Evolutionary conservation across 2,113 vertebrate species (phyloP).

Genomic region (Castor canadensis): DNA sequence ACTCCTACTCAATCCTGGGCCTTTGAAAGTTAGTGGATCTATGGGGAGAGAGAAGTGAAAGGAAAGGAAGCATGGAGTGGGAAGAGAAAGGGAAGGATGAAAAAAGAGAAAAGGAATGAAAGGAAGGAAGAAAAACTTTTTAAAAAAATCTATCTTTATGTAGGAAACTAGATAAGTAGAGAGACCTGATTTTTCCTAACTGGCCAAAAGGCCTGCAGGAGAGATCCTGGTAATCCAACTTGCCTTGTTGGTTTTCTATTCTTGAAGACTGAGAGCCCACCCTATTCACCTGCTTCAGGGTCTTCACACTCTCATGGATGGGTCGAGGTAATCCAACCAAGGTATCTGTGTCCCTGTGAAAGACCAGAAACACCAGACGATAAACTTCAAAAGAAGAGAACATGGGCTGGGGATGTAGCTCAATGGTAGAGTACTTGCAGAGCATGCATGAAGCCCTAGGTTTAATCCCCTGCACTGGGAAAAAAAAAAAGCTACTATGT

Average conservation of each 20-base stretch:
- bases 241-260: neutral
- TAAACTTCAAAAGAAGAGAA: neutral
- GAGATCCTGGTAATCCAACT: neutral
- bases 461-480: neutral
- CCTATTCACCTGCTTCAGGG: slow-evolving; percentile 92
- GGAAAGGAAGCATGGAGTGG: neutral
- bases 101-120: neutral
- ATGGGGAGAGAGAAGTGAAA: neutral
- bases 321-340: slow-evolving; percentile 95
- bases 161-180: neutral
- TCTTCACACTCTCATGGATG: slow-evolving; percentile 98
- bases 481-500: neutral
- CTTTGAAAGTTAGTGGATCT: neutral
- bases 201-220: neutral
- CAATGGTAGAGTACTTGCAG: too few species aligned
- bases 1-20: neutral
- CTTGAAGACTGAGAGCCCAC: neutral
- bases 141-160: neutral
- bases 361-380: slow-evolving; percentile 16
- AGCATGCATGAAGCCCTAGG: too few species aligned
- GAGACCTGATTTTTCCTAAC: neutral
- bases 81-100: neutral
- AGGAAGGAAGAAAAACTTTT: slow-evolving; percentile 15
- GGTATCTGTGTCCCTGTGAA: slow-evolving; percentile 94
- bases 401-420: too few species aligned